A percentile compares a stretch with the other conserved stretches of the same genome.
These are phyloP conservation scores for Benthosema pterotum DNA, from an alignment of 2,797 vertebrate species.

Conservation along the genomic window DNA sequence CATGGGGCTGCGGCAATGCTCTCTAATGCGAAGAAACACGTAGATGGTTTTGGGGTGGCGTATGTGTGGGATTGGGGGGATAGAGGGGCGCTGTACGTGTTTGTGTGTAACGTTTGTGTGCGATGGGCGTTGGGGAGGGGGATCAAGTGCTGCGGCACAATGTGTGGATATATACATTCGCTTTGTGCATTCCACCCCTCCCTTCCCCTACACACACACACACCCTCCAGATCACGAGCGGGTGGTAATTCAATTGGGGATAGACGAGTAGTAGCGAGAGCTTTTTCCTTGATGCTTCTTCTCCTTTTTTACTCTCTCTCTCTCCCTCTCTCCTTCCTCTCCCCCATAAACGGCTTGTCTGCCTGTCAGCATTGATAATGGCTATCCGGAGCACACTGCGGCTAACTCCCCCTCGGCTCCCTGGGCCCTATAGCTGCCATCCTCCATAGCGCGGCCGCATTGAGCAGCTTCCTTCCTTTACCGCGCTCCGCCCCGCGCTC, in stretches of 20 bases:
- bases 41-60: too few species aligned
- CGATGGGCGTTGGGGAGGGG: too few species aligned
- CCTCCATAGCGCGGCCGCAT: constrained; percentile 49
- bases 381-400: constrained; percentile 55
- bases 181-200: constrained; percentile 46
- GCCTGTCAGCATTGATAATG: constrained; percentile 76
- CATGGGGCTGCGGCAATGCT: constrained; percentile 66
- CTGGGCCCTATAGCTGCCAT: constrained; percentile 40
- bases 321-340: background rate
- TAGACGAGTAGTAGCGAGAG: constrained; percentile 65
- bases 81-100: constrained; percentile 67
- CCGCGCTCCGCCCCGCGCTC: background rate
- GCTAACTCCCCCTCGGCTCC: constrained; percentile 57
- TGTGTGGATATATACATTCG: constrained; percentile 70
- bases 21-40: constrained; percentile 70
- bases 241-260: constrained; percentile 75
- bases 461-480: constrained; percentile 50
- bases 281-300: constrained; percentile 64
- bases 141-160: constrained; percentile 33
- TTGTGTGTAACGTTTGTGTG: too few species aligned
- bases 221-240: constrained; percentile 52
- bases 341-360: constrained; percentile 73
- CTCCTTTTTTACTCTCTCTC: too few species aligned
- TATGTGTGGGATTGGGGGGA: constrained; percentile 6
- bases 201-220: constrained; percentile 3